These are phyloP conservation scores for Bothrops jararaca DNA, from an alignment of 2,113 vertebrate species.

Conservation along the genomic window DNA sequence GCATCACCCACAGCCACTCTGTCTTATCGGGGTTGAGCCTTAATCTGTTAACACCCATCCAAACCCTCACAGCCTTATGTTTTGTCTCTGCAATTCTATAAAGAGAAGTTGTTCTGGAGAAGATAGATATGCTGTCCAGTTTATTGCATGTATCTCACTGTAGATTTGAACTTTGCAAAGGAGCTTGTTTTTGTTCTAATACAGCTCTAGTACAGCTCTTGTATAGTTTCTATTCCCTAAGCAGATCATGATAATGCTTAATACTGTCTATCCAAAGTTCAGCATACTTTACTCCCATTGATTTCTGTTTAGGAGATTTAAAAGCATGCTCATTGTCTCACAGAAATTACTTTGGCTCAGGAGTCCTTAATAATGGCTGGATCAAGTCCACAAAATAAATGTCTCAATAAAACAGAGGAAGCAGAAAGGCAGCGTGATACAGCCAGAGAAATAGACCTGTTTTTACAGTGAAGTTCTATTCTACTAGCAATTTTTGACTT, in stretches of 20 bases:
- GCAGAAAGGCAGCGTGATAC: background rate
- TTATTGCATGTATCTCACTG: background rate
- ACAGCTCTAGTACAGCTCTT: background rate
- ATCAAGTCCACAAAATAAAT: background rate
- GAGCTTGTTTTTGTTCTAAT: background rate
- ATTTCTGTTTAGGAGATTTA: background rate
- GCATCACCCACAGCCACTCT: too few relatives aligned
- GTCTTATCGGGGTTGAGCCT: too few relatives aligned
- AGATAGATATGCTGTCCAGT: background rate
- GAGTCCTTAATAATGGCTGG: background rate
- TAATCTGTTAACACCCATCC: too few relatives aligned
- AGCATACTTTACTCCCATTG: background rate
- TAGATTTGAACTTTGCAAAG: background rate
- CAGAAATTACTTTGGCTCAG: background rate
- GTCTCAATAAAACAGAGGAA: background rate
- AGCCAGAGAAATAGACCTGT: background rate
- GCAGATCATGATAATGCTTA: background rate
- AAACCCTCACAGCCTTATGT: too few relatives aligned
- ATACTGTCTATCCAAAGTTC: background rate
- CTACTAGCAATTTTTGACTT: background rate
- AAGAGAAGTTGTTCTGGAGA: background rate
- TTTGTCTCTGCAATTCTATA: background rate
- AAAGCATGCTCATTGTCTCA: background rate
- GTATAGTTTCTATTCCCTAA: background rate
- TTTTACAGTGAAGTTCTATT: background rate